Percentiles rank a stretch among this genome's conserved stretches.
Evolutionary conservation across 2,113 vertebrate species (phyloP).

Genomic region (Anoura caudifer): DNA sequence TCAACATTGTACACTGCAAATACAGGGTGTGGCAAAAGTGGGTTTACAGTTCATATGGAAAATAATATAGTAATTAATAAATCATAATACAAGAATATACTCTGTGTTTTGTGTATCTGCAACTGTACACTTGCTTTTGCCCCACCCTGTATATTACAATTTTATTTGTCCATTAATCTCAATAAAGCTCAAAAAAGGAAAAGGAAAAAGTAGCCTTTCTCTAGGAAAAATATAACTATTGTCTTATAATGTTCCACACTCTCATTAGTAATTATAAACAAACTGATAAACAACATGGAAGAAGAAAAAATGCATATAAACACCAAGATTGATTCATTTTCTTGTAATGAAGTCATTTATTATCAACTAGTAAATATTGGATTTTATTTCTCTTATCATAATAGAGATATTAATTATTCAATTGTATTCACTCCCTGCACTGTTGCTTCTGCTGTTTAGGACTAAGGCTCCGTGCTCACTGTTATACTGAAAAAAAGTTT

Average conservation of each 20-base stretch:
- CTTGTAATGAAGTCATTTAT: slow-evolving; percentile 12
- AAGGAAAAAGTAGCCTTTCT: background rate
- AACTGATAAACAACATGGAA: slow-evolving; percentile 40
- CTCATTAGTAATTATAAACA: slow-evolving; percentile 56
- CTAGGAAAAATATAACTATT: background rate
- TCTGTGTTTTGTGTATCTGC: too few species aligned
- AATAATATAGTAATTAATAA: background rate
- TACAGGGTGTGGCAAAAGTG: background rate
- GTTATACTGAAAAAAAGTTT: background rate
- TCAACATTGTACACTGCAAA: background rate
- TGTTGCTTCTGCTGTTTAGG: background rate
- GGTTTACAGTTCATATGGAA: background rate
- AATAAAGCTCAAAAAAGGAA: background rate
- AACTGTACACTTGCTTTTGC: background rate
- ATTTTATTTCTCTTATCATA: background rate
- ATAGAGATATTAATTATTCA: background rate
- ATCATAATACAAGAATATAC: too few species aligned
- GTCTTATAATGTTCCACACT: slow-evolving; percentile 34
- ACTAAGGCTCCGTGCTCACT: background rate
- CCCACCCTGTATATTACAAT: background rate
- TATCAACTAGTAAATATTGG: background rate
- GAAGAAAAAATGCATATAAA: slow-evolving; percentile 23
- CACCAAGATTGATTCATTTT: background rate
- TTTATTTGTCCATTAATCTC: background rate
- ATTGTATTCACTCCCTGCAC: background rate